Conservation (phyloP, 2,888 invertebrate genomes). For the Tenthredo amoena region DNA sequence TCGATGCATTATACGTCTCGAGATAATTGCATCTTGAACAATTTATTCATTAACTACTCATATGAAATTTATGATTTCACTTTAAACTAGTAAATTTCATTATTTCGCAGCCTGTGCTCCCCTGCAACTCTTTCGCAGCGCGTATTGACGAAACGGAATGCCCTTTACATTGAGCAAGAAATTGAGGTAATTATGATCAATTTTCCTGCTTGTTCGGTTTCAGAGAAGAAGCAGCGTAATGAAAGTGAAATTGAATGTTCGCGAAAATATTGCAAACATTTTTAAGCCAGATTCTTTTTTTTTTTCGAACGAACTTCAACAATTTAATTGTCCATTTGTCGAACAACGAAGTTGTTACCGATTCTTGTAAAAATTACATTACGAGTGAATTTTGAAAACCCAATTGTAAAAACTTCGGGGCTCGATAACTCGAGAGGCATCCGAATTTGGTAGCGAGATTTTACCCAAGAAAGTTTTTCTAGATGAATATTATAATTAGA, state of each 20-base stretch:
- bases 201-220: not conserved
- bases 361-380: not conserved
- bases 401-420: too few species aligned
- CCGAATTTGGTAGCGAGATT: too few species aligned
- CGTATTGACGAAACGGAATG: slow-evolving; percentile 61
- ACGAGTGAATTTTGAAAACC: not conserved
- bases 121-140: not conserved
- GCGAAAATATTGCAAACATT: too few species aligned
- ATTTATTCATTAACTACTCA: not conserved
- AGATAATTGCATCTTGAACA: not conserved
- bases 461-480: not conserved
- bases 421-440: too few species aligned
- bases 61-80: not conserved
- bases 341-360: not conserved
- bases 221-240: too few species aligned
- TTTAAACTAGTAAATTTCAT: not conserved
- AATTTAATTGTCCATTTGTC: not conserved
- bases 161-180: slow-evolving; percentile 67
- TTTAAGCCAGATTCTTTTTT: too few species aligned
- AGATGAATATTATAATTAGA: not conserved
- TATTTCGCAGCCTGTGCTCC: slow-evolving; percentile 10
- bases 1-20: not conserved
- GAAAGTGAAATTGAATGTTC: too few species aligned
- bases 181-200: slow-evolving; percentile 63
- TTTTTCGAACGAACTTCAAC: not conserved